phyloP scores from a whole-genome alignment of 1,140 invertebrate species.

The Drosophila melanica region DNA sequence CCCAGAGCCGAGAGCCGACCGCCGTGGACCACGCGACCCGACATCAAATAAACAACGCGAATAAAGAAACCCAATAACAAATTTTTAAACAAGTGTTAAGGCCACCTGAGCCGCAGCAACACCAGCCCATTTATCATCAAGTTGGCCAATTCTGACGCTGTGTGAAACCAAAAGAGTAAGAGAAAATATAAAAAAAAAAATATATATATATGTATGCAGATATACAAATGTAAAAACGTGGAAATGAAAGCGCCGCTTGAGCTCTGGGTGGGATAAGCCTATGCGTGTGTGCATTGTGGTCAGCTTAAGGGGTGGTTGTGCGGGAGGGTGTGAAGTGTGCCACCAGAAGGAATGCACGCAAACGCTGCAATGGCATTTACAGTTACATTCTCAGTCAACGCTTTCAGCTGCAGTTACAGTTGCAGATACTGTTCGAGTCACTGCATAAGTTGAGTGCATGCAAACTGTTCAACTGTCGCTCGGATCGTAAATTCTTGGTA shows the following conservation, averaged over 20 bases:
- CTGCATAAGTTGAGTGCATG: conserved; percentile 34
- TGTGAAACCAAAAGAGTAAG: conserved; percentile 3
- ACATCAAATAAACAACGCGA: conserved; percentile 66
- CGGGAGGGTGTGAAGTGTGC: conserved; percentile 48
- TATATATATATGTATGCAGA: conserved; percentile 32
- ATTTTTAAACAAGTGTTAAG: conserved; percentile 82
- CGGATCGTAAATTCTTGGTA: conserved; percentile 28
- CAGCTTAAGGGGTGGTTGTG: conserved; percentile 38
- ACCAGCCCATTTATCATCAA: not conserved
- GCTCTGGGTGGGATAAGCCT: conserved; percentile 60
- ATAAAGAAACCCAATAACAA: conserved; percentile 76
- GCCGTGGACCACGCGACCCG: conserved; percentile 21
- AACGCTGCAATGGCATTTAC: conserved; percentile 43
- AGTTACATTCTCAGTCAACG: conserved; percentile 4
- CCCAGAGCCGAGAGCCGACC: conserved; percentile 30
- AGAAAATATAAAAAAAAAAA: conserved; percentile 21
- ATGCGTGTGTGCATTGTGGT: conserved; percentile 57
- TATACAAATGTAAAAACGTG: conserved; percentile 53
- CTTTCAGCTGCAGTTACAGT: conserved; percentile 20
- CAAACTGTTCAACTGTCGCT: conserved; percentile 40
- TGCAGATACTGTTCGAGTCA: conserved; percentile 14
- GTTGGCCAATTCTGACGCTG: conserved; percentile 31
- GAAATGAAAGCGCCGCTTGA: conserved; percentile 49
- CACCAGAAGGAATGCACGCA: conserved; percentile 61
- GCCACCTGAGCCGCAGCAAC: conserved; percentile 57